Conservation (phyloP, 2,888 invertebrate genomes). For the Chrysina gloriosa region DNA sequence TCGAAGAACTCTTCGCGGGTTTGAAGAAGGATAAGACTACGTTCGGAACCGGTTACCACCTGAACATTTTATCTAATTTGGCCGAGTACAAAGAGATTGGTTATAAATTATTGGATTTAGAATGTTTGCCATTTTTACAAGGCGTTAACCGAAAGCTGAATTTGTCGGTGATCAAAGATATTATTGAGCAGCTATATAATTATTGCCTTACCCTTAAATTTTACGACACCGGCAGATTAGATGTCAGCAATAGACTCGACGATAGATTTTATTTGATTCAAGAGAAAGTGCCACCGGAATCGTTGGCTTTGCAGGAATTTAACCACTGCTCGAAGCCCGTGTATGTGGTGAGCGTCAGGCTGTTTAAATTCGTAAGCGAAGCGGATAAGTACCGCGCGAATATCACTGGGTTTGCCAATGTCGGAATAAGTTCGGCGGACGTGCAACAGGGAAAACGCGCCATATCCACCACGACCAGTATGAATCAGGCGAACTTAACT, state of each 20-base stretch:
- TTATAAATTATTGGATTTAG: constrained; percentile 26
- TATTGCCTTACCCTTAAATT: constrained; percentile 48
- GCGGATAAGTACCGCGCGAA: background rate
- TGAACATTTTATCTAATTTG: constrained; percentile 31
- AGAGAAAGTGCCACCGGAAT: background rate
- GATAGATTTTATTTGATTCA: constrained; percentile 48
- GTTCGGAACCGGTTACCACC: background rate
- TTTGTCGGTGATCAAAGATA: constrained; percentile 17
- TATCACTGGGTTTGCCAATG: background rate
- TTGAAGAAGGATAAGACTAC: constrained; percentile 4
- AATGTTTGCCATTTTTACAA: constrained; percentile 20
- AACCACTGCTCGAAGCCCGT: background rate
- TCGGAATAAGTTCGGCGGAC: background rate
- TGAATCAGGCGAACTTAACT: background rate
- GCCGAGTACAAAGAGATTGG: constrained; percentile 29
- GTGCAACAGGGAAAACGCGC: background rate
- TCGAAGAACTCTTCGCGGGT: background rate
- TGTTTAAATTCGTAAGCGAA: background rate
- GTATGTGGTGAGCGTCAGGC: constrained; percentile 5
- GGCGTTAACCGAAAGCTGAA: constrained; percentile 4
- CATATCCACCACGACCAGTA: background rate
- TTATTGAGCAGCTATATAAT: constrained; percentile 40
- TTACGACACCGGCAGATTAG: constrained; percentile 42
- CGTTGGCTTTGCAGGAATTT: background rate
- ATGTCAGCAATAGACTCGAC: constrained; percentile 42